Evolutionary conservation across 2,888 invertebrate species (phyloP).

Genomic region (Crematogaster levior): DNA sequence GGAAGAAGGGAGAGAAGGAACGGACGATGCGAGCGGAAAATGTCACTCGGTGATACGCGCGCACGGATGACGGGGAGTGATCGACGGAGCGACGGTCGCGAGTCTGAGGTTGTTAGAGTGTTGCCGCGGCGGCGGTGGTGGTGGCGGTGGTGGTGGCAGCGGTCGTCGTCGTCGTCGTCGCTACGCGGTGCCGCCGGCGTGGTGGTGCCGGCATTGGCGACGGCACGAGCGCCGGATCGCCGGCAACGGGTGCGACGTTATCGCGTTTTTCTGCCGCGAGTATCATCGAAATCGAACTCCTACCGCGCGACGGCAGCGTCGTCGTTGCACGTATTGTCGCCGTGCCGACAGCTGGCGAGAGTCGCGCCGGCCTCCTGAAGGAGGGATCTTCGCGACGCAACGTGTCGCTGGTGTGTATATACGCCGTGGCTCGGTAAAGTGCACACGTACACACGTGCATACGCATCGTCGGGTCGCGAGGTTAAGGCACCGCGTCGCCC

Average conservation of each 20-base stretch:
- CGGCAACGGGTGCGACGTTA: constrained; percentile 65
- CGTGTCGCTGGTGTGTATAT: constrained; percentile 26
- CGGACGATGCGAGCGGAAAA: constrained; percentile 74
- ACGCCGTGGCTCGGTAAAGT: constrained; percentile 1
- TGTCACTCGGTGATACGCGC: constrained; percentile 75
- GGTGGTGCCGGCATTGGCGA: constrained; percentile 75
- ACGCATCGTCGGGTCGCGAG: constrained; percentile 66
- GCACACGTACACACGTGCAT: neutral
- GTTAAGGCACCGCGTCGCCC: constrained; percentile 68
- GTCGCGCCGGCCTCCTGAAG: constrained; percentile 27
- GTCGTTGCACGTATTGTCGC: neutral
- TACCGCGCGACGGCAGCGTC: neutral
- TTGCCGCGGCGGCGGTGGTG: constrained; percentile 64
- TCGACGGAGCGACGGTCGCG: constrained; percentile 72
- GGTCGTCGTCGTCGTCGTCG: constrained; percentile 53
- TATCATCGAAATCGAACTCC: constrained; percentile 39
- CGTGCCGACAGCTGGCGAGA: constrained; percentile 27
- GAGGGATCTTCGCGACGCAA: constrained; percentile 28
- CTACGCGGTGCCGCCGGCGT: constrained; percentile 76
- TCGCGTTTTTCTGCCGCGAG: constrained; percentile 48
- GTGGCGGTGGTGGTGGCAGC: constrained; percentile 39
- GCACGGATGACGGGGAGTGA: constrained; percentile 74
- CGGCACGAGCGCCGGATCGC: constrained; percentile 74
- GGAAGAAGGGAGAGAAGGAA: constrained; percentile 55
- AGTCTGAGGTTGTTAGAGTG: constrained; percentile 69